Base-by-base conservation (phyloP, 2,113 vertebrate species). In the Ia io region DNA sequence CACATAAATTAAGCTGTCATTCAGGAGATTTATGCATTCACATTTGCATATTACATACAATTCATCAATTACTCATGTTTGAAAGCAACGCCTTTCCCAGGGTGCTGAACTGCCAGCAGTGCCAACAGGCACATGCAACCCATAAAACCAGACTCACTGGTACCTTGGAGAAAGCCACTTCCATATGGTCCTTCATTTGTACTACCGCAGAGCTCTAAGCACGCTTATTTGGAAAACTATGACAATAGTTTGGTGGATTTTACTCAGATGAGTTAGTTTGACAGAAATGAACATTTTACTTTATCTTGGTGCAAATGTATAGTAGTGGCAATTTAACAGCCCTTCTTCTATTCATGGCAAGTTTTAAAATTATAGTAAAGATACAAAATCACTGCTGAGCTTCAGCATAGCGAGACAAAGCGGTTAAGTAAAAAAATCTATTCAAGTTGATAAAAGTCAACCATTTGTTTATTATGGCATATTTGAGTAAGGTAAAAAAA, bases 1-100 rank as follows among this genome's bases (percentile, higher is more conserved):
- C 98, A 98, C 98, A 98, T 98, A 99, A 99, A 99, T 99, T 99
- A 99, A 99, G 98, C 98, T 99, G 99, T 99, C 98, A 99, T 98
- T 99, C 98, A 98, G 98, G 97, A 99, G 98, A 99, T 99, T 99
- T 99, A 99, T 99, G 98, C 97, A 98, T 98, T 98, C 98, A 71
- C 97, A 99, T 99, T 99, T 99, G 98, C 99, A 99, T 99, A 98
- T 97, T 98, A 96, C 98, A 98, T 98, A 99, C 98, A 99, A 98
- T 98, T 98, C 98, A 99, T 99, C 99, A 99, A 98, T 98, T 99
- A 98, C 98, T 98, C 97, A 96, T 98, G 98, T 99, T 99, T 97
- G 98, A 98, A 98, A 98, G 98, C 98, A 98, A 98, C 88, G 98
- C 98, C 95, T 97, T 97, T 98, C 98, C 97, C 90, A 56, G 98